Evolutionary conservation across 2,113 vertebrate genomes (phyloP), one percentile per base, ranked within the genome.

Genomic region (Clarias gariepinus): DNA sequence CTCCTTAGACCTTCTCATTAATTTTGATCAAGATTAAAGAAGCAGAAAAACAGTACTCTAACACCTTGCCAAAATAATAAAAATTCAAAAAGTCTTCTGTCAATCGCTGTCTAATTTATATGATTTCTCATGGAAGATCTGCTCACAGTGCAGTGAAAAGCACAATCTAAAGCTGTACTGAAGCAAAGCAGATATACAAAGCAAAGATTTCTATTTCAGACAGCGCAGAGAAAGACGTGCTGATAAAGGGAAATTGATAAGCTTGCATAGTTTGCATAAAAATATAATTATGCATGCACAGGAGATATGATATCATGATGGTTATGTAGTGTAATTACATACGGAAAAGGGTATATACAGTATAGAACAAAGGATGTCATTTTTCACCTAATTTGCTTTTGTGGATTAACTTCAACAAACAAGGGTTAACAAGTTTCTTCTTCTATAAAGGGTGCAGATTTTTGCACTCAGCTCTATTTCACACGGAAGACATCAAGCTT

Each of bases 181-280:
- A 53, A 53, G 47, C 47, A 53, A 6, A 25, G 19, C 71, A 47
- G 36, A 47, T 23, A 41, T 41, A 33, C 18, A 21, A 33, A 73
- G 16, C 3, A 28, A 68, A 30, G 66, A 57, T 7, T 52, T 28
- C 57, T n/a, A 61, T 61, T 52, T 60, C 77, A 23, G 58, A 30
- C 55, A 77, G 61, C 9, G 13, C 60, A 84, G 82, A 85, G 28
- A 77, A 83, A 53, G 19, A 85, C 58, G 41, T 47, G 60, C 36
- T 85, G 21, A 73, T 41, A 73, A 73, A 71, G 8, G 30, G 33
- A 73, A 73, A 41, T 11, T 41, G 19, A 73, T 41, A 73, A 41
- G 69, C 18, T 10, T 0, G 19, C 19, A 71, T 7, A 47, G 53
- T 55, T 21, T 71, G 41, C 10, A 74, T 61, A 1, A 25, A 57